Percentiles rank a stretch among this genome's conserved stretches.
Conservation (phyloP, 2,888 invertebrate genomes). For the Globia sparganii region DNA sequence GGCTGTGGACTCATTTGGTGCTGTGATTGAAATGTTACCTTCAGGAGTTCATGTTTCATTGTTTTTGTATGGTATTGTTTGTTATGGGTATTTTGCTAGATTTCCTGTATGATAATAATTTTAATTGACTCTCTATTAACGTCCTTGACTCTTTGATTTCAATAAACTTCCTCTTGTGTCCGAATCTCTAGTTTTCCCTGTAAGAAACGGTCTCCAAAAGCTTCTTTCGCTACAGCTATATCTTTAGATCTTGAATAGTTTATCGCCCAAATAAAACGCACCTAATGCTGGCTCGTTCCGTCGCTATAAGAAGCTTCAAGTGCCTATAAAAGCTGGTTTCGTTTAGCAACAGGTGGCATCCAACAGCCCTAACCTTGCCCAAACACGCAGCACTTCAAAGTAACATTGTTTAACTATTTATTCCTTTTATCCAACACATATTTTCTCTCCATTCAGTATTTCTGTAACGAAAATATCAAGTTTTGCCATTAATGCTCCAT, state of each 20-base stretch:
- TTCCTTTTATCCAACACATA: conserved; percentile 42
- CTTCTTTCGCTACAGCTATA: not conserved
- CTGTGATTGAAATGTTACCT: conserved; percentile 58
- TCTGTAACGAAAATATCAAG: conserved; percentile 1
- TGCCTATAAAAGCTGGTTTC: conserved; percentile 57
- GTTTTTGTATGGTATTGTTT: conserved; percentile 48
- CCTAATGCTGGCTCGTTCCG: conserved; percentile 22
- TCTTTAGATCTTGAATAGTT: conserved; percentile 40
- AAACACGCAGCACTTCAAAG: conserved; percentile 55
- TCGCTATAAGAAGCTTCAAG: conserved; percentile 57
- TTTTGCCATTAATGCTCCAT: not conserved
- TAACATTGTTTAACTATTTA: conserved; percentile 48
- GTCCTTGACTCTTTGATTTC: conserved; percentile 2
- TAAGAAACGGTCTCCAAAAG: not conserved
- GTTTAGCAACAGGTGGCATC: conserved; percentile 63
- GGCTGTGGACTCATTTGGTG: conserved; percentile 64
- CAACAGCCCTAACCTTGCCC: conserved; percentile 53
- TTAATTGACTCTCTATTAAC: not conserved
- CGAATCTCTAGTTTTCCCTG: not conserved
- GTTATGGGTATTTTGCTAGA: conserved; percentile 50
- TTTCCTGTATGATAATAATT: conserved; percentile 4
- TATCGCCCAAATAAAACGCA: conserved; percentile 49
- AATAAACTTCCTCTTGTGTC: not conserved
- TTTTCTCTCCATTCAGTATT: conserved; percentile 10
- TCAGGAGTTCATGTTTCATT: conserved; percentile 45